Conservation (phyloP, 2,888 invertebrate genomes). For the Furcula furcula region DNA sequence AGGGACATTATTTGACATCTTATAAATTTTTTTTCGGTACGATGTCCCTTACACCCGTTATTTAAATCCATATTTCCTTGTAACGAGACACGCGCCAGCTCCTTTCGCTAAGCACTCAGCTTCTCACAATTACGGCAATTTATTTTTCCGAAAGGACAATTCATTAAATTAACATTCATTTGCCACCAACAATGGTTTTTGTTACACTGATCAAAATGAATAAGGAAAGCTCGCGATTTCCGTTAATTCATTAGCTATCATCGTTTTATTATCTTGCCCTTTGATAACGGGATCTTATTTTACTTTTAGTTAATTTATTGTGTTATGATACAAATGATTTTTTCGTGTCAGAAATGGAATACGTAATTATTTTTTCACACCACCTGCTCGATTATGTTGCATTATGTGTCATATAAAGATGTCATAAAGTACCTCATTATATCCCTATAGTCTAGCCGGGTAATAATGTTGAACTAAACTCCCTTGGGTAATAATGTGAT, state of each 20-base stretch:
- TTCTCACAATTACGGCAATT: constrained; percentile 45
- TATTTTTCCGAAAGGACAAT: constrained; percentile 44
- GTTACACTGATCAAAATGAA: constrained; percentile 30
- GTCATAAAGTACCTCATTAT: no score
- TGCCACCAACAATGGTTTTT: constrained; percentile 36
- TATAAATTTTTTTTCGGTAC: no score
- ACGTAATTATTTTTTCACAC: no score
- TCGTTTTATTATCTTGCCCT: constrained; percentile 15
- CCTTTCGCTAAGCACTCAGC: constrained; percentile 36
- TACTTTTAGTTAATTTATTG: constrained; percentile 12
- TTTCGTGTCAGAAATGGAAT: no score
- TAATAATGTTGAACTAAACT: no score
- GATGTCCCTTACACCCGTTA: no score
- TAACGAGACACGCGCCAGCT: constrained; percentile 39
- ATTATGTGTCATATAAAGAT: no score
- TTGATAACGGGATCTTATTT: constrained; percentile 12
- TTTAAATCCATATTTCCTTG: constrained; percentile 28
- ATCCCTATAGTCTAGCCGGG: no score
- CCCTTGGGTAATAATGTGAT: no score
- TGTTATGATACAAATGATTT: no score
- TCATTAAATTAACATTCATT: constrained; percentile 52
- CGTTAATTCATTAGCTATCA: constrained; percentile 27
- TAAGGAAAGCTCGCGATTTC: constrained; percentile 29
- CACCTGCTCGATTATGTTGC: no score
- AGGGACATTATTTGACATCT: no score